A percentile compares a stretch with the other conserved stretches of the same genome.
Evolutionary conservation across 2,113 vertebrate genomes (phyloP).

Genomic region (Aphelocoma coerulescens): DNA sequence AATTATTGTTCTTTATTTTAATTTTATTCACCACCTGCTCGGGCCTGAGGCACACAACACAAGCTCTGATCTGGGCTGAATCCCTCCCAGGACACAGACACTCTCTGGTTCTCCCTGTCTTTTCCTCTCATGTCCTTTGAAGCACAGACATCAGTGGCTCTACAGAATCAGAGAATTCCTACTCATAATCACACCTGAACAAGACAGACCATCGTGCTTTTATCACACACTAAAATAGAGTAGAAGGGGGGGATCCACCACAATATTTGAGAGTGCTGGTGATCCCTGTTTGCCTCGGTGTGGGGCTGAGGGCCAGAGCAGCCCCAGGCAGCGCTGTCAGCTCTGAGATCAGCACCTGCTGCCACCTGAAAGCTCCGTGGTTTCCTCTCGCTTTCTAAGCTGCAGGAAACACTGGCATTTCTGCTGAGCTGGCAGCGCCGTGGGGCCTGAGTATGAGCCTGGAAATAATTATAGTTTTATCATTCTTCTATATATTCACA

Average conservation of each 20-base stretch:
- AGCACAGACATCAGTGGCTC: not conserved
- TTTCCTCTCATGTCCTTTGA: not conserved
- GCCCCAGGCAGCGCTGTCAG: not conserved
- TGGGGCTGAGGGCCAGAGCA: not conserved
- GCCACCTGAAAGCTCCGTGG: not conserved
- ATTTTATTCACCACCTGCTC: not conserved
- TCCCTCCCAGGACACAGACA: not conserved
- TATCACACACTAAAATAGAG: not conserved
- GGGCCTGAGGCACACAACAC: rapidly evolving
- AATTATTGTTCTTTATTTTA: not conserved
- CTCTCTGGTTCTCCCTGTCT: not conserved
- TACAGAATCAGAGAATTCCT: not conserved
- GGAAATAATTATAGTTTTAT: rapidly evolving
- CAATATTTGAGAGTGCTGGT: too few species aligned
- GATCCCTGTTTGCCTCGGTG: not conserved
- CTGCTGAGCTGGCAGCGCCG: not conserved
- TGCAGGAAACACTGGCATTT: not conserved
- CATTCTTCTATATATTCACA: not conserved
- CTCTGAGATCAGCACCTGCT: not conserved
- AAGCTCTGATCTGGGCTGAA: not conserved
- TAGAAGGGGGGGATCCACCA: not conserved
- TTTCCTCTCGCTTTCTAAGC: not conserved
- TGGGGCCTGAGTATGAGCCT: not conserved
- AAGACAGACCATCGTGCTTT: rapidly evolving
- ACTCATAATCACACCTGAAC: not conserved